These are phyloP conservation scores for Hippolais icterina DNA, from an alignment of 2,113 vertebrate genomes.

Conservation along the genomic window DNA sequence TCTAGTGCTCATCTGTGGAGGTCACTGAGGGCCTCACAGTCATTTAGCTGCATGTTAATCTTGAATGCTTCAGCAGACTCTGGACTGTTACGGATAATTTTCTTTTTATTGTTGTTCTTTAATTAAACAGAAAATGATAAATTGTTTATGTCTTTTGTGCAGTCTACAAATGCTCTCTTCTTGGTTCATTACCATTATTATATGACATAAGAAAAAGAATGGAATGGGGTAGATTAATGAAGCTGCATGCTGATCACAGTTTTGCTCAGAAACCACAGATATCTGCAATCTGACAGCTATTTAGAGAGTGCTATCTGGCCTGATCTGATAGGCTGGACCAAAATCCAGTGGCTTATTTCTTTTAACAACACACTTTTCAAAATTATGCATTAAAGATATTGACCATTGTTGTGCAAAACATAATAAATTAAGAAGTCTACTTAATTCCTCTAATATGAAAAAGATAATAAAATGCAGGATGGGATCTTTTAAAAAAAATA, in stretches of 20 bases:
- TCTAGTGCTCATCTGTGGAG: conserved; percentile 4
- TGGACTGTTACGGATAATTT: conserved; percentile 34
- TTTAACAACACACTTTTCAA: background rate
- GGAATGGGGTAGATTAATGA: conserved; percentile 46
- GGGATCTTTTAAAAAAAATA: background rate
- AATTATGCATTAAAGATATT: background rate
- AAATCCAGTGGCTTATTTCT: background rate
- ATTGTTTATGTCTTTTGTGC: conserved; percentile 60
- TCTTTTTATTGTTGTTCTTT: conserved; percentile 65
- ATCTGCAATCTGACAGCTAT: background rate
- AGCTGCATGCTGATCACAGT: background rate
- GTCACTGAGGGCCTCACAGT: background rate
- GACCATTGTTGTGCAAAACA: background rate
- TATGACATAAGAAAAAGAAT: conserved; percentile 52
- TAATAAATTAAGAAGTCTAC: background rate
- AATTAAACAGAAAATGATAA: conserved; percentile 69
- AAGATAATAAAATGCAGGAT: background rate
- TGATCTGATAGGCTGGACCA: background rate
- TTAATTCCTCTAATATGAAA: background rate
- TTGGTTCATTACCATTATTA: conserved; percentile 64
- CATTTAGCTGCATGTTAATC: background rate
- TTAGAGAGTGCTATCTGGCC: background rate
- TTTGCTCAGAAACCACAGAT: background rate
- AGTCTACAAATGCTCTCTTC: conserved; percentile 54
- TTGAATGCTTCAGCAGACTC: conserved; percentile 20